phyloP scores from a whole-genome alignment of 2,888 invertebrate species.

The Eilema griseolum region DNA sequence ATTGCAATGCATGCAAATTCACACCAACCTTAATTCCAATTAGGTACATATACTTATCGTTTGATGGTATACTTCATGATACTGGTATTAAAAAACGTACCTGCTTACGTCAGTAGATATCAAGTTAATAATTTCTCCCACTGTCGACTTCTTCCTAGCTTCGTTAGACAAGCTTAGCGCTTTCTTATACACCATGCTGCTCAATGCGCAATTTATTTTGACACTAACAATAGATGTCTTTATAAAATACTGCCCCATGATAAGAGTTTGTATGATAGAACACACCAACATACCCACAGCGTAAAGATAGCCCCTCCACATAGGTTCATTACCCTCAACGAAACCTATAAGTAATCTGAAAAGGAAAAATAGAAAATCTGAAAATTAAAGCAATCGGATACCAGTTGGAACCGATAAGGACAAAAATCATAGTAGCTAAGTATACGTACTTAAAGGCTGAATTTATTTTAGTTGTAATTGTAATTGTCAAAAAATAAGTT shows the following conservation, averaged over 20 bases:
- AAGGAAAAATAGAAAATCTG: slow-evolving; percentile 6
- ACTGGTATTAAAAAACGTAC: slow-evolving; percentile 32
- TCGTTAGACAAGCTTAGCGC: slow-evolving; percentile 90
- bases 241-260: slow-evolving; percentile 94
- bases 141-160: slow-evolving; percentile 91
- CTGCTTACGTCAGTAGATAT: slow-evolving; percentile 95
- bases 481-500: no score
- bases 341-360: slow-evolving; percentile 89
- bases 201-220: slow-evolving; percentile 92
- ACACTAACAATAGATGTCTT: slow-evolving; percentile 93
- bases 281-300: slow-evolving; percentile 90
- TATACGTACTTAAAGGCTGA: no score
- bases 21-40: no score
- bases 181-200: slow-evolving; percentile 93
- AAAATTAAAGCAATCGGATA: neutral
- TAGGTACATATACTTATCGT: no score
- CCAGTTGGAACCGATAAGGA: no score
- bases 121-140: slow-evolving; percentile 94
- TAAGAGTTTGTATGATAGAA: slow-evolving; percentile 91
- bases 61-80: neutral
- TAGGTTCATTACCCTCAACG: slow-evolving; percentile 84
- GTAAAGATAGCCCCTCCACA: slow-evolving; percentile 94
- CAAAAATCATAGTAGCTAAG: no score
- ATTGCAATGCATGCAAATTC: no score
- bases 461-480: no score